A percentile compares a stretch with the other conserved stretches of the same genome.
These are phyloP conservation scores for Scaptomyza caliginosa DNA, from an alignment of 2,888 invertebrate species.

Conservation along the genomic window DNA sequence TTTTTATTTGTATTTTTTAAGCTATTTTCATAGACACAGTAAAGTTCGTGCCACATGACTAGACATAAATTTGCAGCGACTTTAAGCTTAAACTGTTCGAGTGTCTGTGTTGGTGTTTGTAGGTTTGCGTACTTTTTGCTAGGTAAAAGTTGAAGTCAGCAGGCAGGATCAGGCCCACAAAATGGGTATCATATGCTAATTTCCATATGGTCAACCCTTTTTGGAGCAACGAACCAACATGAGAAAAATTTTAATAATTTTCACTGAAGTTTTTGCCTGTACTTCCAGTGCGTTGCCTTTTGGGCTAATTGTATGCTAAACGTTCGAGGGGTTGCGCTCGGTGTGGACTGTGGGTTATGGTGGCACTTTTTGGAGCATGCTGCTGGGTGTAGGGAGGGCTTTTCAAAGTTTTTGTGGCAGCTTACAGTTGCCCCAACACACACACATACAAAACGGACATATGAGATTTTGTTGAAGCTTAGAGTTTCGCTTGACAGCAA, in stretches of 20 bases:
- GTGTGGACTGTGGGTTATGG: slow-evolving; percentile 19
- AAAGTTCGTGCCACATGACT: slow-evolving; percentile 60
- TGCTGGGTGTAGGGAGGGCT: slow-evolving; percentile 23
- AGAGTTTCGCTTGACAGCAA: slow-evolving; percentile 27
- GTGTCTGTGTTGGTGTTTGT: not conserved
- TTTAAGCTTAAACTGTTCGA: slow-evolving; percentile 60
- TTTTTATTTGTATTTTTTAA: not conserved
- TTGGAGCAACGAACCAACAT: slow-evolving; percentile 54
- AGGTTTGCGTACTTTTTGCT: slow-evolving; percentile 7
- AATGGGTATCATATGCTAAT: slow-evolving; percentile 78
- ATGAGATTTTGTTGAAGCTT: slow-evolving; percentile 50
- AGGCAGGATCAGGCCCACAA: slow-evolving; percentile 18
- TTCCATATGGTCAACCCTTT: slow-evolving; percentile 81
- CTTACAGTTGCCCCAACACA: slow-evolving; percentile 45
- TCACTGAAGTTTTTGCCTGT: slow-evolving; percentile 73
- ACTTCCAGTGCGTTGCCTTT: slow-evolving; percentile 57
- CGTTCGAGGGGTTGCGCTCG: slow-evolving; percentile 48
- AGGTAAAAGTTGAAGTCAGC: not conserved
- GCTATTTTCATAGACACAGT: slow-evolving; percentile 20
- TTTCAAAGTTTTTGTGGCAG: slow-evolving; percentile 70
- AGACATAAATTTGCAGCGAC: slow-evolving; percentile 48
- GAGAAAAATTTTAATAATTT: slow-evolving; percentile 78
- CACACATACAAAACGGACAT: slow-evolving; percentile 32
- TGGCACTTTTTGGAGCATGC: slow-evolving; percentile 25
- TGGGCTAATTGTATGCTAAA: slow-evolving; percentile 81